These are phyloP conservation scores for Acanthacorydalis orientalis DNA, from an alignment of 2,888 invertebrate species.

Conservation along the genomic window DNA sequence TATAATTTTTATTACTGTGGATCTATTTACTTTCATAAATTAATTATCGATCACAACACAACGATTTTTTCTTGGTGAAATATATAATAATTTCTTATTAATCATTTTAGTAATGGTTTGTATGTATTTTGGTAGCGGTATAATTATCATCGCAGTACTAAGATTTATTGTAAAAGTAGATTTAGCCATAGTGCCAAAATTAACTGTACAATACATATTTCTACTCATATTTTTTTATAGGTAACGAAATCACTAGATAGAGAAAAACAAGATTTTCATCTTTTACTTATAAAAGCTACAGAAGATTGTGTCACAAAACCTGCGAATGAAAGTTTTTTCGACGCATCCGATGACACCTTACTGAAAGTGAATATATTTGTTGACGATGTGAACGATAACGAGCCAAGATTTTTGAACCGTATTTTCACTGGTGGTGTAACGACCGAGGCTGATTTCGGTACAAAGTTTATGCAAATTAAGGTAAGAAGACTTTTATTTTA, in stretches of 20 bases:
- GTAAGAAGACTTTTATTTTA: constrained; percentile 26
- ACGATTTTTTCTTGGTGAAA: no score
- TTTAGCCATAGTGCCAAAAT: no score
- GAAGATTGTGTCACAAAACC: constrained; percentile 61
- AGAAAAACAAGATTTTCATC: constrained; percentile 49
- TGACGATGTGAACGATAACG: constrained; percentile 79
- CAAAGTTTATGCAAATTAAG: constrained; percentile 69
- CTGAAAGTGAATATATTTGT: constrained; percentile 54
- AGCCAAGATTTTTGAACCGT: constrained; percentile 62
- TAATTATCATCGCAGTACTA: no score
- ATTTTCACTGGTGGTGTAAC: constrained; percentile 90
- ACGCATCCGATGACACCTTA: constrained; percentile 46
- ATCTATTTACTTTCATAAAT: no score
- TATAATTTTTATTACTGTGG: no score
- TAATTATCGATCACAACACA: no score
- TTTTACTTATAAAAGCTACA: constrained; percentile 59
- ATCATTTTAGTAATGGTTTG: no score
- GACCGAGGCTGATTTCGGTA: constrained; percentile 81
- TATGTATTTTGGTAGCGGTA: no score
- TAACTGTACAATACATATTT: no score
- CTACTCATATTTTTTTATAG: constrained; percentile 22
- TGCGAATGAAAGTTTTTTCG: constrained; percentile 33
- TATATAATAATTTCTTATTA: no score
- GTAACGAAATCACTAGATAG: constrained; percentile 51
- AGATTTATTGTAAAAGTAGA: no score